Evolutionary conservation across 2,888 invertebrate genomes (phyloP).

Genomic region (Embidobia sp.): DNA sequence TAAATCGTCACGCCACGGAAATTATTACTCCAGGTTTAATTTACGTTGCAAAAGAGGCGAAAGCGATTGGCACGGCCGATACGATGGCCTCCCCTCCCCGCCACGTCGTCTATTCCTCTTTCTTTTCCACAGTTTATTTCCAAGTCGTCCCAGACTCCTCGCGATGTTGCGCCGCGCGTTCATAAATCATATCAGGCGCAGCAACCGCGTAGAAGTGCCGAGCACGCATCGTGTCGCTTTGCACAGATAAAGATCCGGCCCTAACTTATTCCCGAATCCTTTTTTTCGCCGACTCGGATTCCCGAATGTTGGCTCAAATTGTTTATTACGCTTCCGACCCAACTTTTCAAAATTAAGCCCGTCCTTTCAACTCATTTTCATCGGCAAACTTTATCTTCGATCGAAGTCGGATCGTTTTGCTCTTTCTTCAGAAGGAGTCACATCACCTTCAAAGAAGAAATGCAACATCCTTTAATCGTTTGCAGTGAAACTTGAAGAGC

Average conservation of each 20-base stretch:
- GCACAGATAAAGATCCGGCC: conserved; percentile 71
- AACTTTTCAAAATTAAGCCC: conserved; percentile 12
- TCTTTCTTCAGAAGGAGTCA: too few relatives aligned
- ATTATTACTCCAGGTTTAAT: conserved; percentile 65
- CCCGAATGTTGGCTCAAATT: conserved; percentile 13
- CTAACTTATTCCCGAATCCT: conserved; percentile 25
- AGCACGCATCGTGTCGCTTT: conserved; percentile 71
- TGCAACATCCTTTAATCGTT: too few relatives aligned
- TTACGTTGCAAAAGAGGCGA: conserved; percentile 67
- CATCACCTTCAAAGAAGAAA: too few relatives aligned
- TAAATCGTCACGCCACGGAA: conserved; percentile 65
- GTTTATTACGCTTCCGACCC: conserved; percentile 27
- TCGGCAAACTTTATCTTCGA: too few relatives aligned
- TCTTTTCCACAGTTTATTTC: conserved; percentile 64
- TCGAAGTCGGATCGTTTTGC: too few relatives aligned
- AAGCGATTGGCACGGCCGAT: conserved; percentile 66
- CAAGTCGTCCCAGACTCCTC: conserved; percentile 55
- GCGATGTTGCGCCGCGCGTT: conserved; percentile 56
- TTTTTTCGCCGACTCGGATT: conserved; percentile 35
- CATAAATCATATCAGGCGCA: conserved; percentile 62
- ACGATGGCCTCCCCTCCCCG: conserved; percentile 45
- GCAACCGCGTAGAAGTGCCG: conserved; percentile 63
- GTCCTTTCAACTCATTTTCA: too few relatives aligned
- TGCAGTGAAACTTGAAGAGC: too few relatives aligned
- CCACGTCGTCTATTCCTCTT: conserved; percentile 61